These are phyloP conservation scores for Philopedon plagiatum DNA, from an alignment of 2,888 invertebrate genomes.

Conservation along the genomic window DNA sequence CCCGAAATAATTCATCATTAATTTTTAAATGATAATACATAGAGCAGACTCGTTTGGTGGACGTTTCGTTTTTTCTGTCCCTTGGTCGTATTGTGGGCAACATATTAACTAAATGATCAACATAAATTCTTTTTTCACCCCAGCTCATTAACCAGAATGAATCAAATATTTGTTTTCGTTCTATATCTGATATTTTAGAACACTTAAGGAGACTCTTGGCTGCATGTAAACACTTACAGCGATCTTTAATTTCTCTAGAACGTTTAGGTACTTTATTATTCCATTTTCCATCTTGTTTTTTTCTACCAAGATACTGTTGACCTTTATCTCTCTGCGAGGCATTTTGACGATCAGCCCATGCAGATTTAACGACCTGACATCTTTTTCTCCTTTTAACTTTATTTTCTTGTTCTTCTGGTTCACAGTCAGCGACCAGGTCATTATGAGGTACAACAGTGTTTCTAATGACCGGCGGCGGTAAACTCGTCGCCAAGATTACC, in stretches of 20 bases:
- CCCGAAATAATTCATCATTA: slow-evolving; percentile 4
- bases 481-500: too few species aligned
- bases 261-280: neutral
- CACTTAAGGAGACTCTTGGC: neutral
- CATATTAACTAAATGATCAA: neutral
- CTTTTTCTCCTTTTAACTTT: neutral
- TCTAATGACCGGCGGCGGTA: too few species aligned
- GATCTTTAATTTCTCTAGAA: neutral
- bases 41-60: neutral
- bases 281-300: neutral
- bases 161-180: neutral
- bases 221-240: neutral
- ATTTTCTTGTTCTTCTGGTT: neutral
- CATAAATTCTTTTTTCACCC: neutral
- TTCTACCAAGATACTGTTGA: neutral
- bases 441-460: too few species aligned
- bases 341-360: neutral
- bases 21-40: slow-evolving; percentile 9
- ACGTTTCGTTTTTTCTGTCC: neutral
- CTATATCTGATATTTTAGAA: neutral
- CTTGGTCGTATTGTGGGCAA: slow-evolving; percentile 2
- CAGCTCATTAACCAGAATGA: neutral
- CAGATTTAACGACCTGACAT: neutral
- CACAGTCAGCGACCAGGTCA: neutral
- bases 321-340: neutral